Evolutionary conservation across 2,113 vertebrate species (phyloP).

Genomic region (Thomomys bottae): DNA sequence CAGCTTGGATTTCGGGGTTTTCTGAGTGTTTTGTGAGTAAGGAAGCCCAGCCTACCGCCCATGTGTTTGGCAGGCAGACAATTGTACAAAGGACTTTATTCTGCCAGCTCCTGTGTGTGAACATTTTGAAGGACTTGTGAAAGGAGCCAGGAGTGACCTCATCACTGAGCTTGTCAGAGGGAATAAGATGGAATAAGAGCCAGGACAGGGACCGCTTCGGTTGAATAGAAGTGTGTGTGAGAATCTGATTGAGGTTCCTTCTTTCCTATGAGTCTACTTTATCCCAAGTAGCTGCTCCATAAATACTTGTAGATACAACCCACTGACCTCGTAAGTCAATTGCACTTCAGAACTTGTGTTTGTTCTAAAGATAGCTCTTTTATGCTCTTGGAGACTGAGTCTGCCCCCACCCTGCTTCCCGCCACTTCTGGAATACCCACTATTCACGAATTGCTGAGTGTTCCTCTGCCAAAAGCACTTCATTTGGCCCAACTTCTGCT

Average conservation of each 20-base stretch:
- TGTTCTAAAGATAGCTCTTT: constrained; percentile 9
- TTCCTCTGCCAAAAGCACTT: constrained; percentile 50
- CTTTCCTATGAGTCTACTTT: background rate
- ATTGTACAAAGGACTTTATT: background rate
- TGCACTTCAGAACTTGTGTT: background rate
- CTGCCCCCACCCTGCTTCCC: background rate
- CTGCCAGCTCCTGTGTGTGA: background rate
- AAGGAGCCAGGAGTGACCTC: constrained; percentile 53
- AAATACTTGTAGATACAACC: background rate
- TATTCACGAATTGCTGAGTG: background rate
- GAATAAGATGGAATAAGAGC: background rate
- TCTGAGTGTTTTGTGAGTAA: constrained; percentile 65
- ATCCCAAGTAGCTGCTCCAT: background rate
- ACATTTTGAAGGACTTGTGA: background rate
- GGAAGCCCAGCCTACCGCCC: constrained; percentile 44
- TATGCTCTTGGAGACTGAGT: background rate
- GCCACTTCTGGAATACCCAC: background rate
- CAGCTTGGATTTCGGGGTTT: constrained; percentile 57
- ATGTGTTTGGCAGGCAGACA: constrained; percentile 20
- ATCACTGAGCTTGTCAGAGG: background rate
- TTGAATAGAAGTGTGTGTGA: background rate
- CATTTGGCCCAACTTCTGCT: constrained; percentile 33
- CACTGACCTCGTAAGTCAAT: background rate
- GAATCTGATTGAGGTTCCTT: background rate
- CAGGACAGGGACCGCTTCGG: background rate